Evolutionary conservation across 2,113 vertebrate species (phyloP).

Genomic region (Bagarius yarrelli): DNA sequence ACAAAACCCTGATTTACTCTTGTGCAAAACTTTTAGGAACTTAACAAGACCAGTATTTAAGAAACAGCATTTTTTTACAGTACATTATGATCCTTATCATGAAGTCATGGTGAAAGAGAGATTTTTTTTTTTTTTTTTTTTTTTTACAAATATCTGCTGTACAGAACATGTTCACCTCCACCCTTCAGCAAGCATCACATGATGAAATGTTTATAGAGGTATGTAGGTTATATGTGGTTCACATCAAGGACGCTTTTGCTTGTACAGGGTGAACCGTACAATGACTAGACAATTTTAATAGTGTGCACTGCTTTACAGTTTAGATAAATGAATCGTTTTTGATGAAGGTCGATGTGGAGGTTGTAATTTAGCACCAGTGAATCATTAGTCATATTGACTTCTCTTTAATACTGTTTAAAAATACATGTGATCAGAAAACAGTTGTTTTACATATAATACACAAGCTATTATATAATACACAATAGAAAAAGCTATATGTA

Average conservation of each 20-base stretch:
- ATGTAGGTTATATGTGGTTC: background rate
- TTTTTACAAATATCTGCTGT: no score
- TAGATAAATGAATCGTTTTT: background rate
- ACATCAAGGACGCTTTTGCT: background rate
- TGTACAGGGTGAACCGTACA: background rate
- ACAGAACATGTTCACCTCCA: background rate
- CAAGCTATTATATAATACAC: no score
- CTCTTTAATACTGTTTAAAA: background rate
- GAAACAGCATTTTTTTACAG: background rate
- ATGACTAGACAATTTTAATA: background rate
- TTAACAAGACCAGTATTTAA: background rate
- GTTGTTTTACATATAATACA: background rate
- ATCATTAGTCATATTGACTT: background rate
- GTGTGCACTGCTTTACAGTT: background rate
- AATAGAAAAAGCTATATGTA: background rate
- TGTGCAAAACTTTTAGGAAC: background rate
- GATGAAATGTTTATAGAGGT: background rate
- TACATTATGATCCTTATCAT: background rate
- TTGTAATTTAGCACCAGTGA: background rate
- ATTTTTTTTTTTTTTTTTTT: background rate
- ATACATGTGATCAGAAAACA: no score
- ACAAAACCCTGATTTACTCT: background rate
- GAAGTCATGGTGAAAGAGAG: no score
- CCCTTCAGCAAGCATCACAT: background rate
- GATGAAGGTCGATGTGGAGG: no score